These are phyloP conservation scores for Nomada fabriciana DNA, from an alignment of 2,888 invertebrate genomes.

Conservation along the genomic window DNA sequence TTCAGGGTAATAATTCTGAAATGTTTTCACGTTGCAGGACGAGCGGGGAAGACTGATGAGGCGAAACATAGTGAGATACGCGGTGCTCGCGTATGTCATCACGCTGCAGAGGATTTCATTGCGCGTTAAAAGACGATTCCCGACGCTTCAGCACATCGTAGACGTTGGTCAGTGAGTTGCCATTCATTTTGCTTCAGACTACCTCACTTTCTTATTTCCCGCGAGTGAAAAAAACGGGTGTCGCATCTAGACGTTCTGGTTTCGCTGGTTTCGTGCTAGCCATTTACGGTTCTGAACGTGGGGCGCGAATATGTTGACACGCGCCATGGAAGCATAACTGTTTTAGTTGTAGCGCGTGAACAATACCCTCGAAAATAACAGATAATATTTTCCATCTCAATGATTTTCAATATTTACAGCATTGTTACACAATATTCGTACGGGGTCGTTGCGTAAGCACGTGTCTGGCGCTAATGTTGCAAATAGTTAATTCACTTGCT, in stretches of 20 bases:
- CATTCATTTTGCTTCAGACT: slow-evolving; percentile 39
- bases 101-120: slow-evolving; percentile 94
- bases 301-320: slow-evolving; percentile 6
- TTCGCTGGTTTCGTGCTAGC: not conserved
- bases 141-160: slow-evolving; percentile 95
- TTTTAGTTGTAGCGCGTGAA: not conserved
- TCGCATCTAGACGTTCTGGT: slow-evolving; percentile 9
- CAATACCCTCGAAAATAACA: not conserved
- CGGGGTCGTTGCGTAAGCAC: not conserved
- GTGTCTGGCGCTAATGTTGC: not conserved
- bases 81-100: slow-evolving; percentile 95
- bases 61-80: slow-evolving; percentile 95
- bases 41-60: slow-evolving; percentile 95
- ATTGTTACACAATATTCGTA: not conserved
- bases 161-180: slow-evolving; percentile 90
- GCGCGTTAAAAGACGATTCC: slow-evolving; percentile 94
- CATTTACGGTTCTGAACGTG: slow-evolving; percentile 1
- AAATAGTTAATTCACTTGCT: slow-evolving; percentile 18
- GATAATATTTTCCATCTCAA: not conserved
- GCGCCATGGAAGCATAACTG: slow-evolving; percentile 2
- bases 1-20: slow-evolving; percentile 36
- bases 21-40: slow-evolving; percentile 87
- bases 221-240: not conserved
- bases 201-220: slow-evolving; percentile 5
- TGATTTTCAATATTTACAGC: not conserved